Percentiles rank a stretch among this genome's conserved stretches.
phyloP scores from a whole-genome alignment of 2,888 invertebrate species.

The Lithophane leautieri region DNA sequence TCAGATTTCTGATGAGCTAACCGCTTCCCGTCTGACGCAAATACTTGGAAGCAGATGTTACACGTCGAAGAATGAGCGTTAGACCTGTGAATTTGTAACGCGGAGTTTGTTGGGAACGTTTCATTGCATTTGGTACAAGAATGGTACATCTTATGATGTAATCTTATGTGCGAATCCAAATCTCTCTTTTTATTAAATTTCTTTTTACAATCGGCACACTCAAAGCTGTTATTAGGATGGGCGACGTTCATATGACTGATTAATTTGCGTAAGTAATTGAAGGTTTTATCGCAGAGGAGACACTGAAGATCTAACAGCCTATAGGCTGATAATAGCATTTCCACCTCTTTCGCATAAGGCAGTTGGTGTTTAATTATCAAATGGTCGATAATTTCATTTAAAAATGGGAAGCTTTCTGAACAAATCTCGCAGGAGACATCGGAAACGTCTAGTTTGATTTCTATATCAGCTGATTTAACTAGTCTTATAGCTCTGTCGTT shows the following conservation, averaged over 20 bases:
- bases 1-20: constrained; percentile 80
- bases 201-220: constrained; percentile 76
- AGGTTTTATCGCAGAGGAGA: constrained; percentile 75
- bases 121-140: constrained; percentile 76
- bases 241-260: constrained; percentile 78
- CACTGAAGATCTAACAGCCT: constrained; percentile 80
- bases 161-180: constrained; percentile 75
- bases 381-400: constrained; percentile 70
- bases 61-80: constrained; percentile 79
- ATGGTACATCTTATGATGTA: constrained; percentile 76
- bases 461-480: constrained; percentile 77
- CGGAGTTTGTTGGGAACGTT: constrained; percentile 70
- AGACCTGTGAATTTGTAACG: constrained; percentile 75
- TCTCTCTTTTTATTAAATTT: constrained; percentile 80
- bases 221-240: constrained; percentile 75
- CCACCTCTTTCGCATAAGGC: constrained; percentile 73
- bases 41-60: constrained; percentile 80
- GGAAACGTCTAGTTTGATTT: constrained; percentile 84
- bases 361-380: constrained; percentile 76
- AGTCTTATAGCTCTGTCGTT: constrained; percentile 76
- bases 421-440: constrained; percentile 79
- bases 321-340: constrained; percentile 74
- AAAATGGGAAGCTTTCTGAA: constrained; percentile 54
- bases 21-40: constrained; percentile 74
- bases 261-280: constrained; percentile 75